Base-by-base conservation (phyloP, 92 coral and sea anemone genomes). In the Blastomussa wellsi region DNA sequence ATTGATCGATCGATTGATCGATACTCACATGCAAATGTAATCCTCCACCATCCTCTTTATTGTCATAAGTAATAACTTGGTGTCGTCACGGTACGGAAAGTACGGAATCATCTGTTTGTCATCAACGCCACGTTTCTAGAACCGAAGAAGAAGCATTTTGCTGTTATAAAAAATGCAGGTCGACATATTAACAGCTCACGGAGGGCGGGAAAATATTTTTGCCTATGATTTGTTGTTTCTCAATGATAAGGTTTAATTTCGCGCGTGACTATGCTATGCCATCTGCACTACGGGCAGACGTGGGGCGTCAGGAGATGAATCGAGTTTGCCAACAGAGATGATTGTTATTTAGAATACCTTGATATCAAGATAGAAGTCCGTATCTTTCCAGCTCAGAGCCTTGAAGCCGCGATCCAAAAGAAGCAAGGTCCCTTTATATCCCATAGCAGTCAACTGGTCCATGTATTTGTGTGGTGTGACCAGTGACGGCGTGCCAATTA, bases 361-460 rank as follows among this genome's bases (percentile, higher is more conserved):
- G 29, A 93, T 78, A 70, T 91, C 89, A 26, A 24, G 33, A 74
- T 84, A 60, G 79, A 94, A 91, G 80, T 96, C 99, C 39, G 77
- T 31, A 19, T 94, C 97, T n/a, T 91, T 84, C 99, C 99, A 96
- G n/a, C 86, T 73, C 14, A 88, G 49, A 20, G 66, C 80, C 38
- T 35, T 62, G n/a, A 87, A 89, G 9, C 92, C 95, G 31, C 89
- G 87, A 13, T 84, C 71, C 55, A 94, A 38, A 41, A 94, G 80
- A 9, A 78, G 52, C 7, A 79, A 33, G 22, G 95, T 82, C 19
- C 99, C 99, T 37, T 57, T 55, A 75, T 89, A 60, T 1, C 99
- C 99, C 12, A 93, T 83, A 4, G 98, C 88, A 33, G 90, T 90
- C 42, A 96, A 84, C 36, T 77, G 79, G 53, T 96, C 93, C 87